Conservation (phyloP, 1,140 invertebrate genomes). For the Neodiprion fabricii region DNA sequence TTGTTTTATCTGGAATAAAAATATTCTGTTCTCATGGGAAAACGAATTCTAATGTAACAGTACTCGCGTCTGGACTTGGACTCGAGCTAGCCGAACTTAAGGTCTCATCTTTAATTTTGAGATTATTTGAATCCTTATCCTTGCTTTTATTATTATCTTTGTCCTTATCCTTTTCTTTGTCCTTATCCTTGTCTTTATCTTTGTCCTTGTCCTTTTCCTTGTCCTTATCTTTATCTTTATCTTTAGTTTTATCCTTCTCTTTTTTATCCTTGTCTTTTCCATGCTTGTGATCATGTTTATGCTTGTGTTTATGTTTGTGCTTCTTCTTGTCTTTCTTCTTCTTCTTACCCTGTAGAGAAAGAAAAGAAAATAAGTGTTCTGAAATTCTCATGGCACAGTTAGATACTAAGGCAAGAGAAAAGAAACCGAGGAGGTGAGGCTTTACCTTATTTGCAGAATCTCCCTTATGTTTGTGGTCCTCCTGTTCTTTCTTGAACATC, state of each 20-base stretch:
- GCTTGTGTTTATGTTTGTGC: conserved; percentile 79
- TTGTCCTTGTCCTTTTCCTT: conserved; percentile 57
- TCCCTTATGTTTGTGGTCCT: conserved; percentile 57
- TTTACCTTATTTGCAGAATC: conserved; percentile 66
- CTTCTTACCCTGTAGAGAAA: conserved; percentile 70
- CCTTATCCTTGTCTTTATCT: conserved; percentile 50
- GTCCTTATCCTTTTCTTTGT: conserved; percentile 58
- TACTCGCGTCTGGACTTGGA: conserved; percentile 62
- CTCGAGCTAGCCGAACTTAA: conserved; percentile 71
- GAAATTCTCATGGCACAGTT: conserved; percentile 21
- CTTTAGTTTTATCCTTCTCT: conserved; percentile 59
- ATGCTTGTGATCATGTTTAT: conserved; percentile 73
- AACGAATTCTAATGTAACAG: conserved; percentile 47
- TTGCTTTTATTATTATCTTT: conserved; percentile 57
- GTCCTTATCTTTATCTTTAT: conserved; percentile 58
- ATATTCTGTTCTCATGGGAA: conserved; percentile 40
- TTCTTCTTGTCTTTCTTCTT: conserved; percentile 86
- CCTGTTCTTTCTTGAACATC: conserved; percentile 73
- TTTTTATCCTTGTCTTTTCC: conserved; percentile 68
- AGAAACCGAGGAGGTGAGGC: neutral
- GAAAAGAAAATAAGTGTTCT: conserved; percentile 33
- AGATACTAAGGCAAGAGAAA: conserved; percentile 16
- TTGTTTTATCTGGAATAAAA: neutral
- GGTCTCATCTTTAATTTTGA: conserved; percentile 66
- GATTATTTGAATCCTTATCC: conserved; percentile 50